A percentile compares a stretch with the other conserved stretches of the same genome.
Evolutionary conservation across 2,888 invertebrate species (phyloP).

Genomic region (Laothoe populi): DNA sequence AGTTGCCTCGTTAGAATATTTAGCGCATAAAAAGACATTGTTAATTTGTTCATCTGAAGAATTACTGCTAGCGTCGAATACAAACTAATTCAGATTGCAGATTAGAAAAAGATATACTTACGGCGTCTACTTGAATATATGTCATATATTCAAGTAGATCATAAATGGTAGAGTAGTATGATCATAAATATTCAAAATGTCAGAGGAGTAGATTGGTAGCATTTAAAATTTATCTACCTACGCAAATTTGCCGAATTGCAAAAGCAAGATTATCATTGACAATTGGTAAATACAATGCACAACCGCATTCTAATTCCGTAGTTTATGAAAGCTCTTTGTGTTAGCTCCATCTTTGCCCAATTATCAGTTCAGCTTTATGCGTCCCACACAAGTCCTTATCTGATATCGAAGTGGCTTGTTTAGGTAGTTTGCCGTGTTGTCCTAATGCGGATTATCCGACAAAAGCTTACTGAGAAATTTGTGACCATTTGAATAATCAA

Average conservation of each 20-base stretch:
- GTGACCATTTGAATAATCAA: not conserved
- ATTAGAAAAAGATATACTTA: too few species aligned
- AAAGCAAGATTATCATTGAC: not conserved
- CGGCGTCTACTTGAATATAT: too few species aligned
- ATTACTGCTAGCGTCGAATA: too few species aligned
- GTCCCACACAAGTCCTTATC: slow-evolving; percentile 12
- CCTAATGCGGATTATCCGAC: slow-evolving; percentile 13
- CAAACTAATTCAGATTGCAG: too few species aligned
- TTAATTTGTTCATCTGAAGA: too few species aligned
- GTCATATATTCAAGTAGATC: too few species aligned
- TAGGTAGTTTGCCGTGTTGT: not conserved
- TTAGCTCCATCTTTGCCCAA: not conserved
- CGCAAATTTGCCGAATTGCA: not conserved
- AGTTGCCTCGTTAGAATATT: too few species aligned
- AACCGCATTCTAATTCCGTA: not conserved
- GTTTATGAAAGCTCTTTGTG: not conserved
- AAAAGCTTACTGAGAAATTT: not conserved
- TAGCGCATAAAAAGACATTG: too few species aligned
- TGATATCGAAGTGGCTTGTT: slow-evolving; percentile 13
- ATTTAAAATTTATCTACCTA: too few species aligned
- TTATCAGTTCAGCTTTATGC: not conserved
- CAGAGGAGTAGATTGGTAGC: too few species aligned
- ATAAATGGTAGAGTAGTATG: too few species aligned
- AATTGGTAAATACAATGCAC: not conserved
- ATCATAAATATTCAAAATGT: too few species aligned